Base-by-base conservation (phyloP, 1,140 invertebrate species). In the Aphaenogaster rudis region DNA sequence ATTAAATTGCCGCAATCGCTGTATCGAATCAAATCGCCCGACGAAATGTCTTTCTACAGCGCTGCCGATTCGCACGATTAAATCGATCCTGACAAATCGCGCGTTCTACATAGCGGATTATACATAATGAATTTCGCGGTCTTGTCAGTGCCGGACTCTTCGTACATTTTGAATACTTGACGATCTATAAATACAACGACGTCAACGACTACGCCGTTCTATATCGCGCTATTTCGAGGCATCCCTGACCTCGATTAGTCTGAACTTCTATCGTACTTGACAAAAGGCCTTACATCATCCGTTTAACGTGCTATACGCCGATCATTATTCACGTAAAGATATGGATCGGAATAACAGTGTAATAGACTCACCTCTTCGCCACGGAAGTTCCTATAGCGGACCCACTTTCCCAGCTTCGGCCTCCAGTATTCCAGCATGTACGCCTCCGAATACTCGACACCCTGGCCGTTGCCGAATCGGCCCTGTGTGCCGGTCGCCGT, bases 401-500 rank as follows among this genome's bases (percentile, higher is more conserved):
- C 96, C 97, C 97, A 98, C 92, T 97, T 97, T 36, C 96, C 96
- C 5, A 97, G 91, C 59, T 96, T 96, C 2, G 97, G 97, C 87
- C 97, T 93, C 97, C 97, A 97, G 92, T 98, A 98, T 90, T 98
- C 97, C 33, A 98, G 94, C 64, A 97, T 94, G 93, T 98, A 98
- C 42, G 97, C 96, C 92, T 98, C 97, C 7, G 97, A 96, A 93
- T 95, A 98, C 94, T 98, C 98, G 86, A 96, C 96, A 63, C 98
- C 98, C 90, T 97, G 96, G 36, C 98, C 98, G 93, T 98, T 98
- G 2, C 98, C 98, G 93, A 98, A 98, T 50, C 98, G 96, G 28
- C 98, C 98, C 93, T 98, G 98, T 21, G 97, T 98, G 90, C 97
- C 97, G 1, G 98, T 97, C 3, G 96, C 97, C 3, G 97, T 98